Evolutionary conservation across 2,113 vertebrate genomes (phyloP), one percentile per base, ranked within the genome.

Genomic region (Dicaeum eximium): DNA sequence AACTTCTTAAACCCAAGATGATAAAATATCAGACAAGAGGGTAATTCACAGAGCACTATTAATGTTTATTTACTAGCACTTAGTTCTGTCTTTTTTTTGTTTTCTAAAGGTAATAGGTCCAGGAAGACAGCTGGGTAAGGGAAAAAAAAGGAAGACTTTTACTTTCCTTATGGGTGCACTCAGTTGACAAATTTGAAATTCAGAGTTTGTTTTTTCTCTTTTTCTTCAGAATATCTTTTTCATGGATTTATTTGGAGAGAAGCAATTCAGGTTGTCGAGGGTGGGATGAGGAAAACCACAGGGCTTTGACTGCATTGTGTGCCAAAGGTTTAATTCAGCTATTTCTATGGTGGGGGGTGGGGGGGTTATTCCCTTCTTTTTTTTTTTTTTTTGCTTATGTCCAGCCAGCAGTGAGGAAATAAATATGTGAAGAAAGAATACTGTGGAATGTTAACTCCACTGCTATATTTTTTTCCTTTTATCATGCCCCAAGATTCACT

Each of bases 401-500:
- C 86, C 95, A 97, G 88, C 91, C 92, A 95, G 62, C 92, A 95
- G 62, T 88, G 72, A 98, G 93, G 95, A 98, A 98, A 98, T 98
- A 97, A 98, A 98, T 97, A 97, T 93, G 96, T 91, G 97, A 98
- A 97, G 96, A 97, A 97, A 98, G 95, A 97, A 92, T 96, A 91
- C 95, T 97, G 62, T 90, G 95, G 98, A 98, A 98, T 98, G 97
- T 98, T 98, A 97, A 98, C 95, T 97, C 92, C 37, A 8, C 45
- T 97, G 85, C 94, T 50, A 40, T 95, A 86, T 97, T 80, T 95
- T 95, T 93, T 96, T 92, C 91, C 97, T 98, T 98, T 98, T 97
- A 98, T 98, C 96, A 86, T 87, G 81, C 96, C 97, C 97, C 96
- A 97, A 98, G 97, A 97, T 97, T 96, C 90, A 92, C 96, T 96